Evolutionary conservation across 1,140 invertebrate species (phyloP).

Genomic region (Orchesella cincta): DNA sequence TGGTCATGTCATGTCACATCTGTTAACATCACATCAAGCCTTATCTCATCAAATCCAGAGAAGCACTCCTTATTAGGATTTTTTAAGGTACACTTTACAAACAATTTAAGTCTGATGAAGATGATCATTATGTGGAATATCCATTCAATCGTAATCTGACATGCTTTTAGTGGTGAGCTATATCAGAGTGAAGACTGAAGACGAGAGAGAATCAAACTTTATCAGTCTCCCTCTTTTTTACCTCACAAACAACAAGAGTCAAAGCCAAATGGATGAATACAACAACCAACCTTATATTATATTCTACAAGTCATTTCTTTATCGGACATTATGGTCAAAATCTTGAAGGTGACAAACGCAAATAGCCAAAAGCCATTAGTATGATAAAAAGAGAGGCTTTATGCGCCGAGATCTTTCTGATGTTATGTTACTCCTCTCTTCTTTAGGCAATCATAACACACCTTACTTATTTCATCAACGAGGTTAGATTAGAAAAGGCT

Average conservation of each 20-base stretch:
- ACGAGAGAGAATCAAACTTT: no score
- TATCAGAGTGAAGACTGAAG: no score
- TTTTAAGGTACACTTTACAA: no score
- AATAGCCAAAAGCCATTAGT: slow-evolving; percentile 28
- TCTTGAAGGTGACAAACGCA: slow-evolving; percentile 29
- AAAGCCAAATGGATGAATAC: no score
- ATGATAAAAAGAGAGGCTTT: slow-evolving; percentile 7
- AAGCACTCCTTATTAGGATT: no score
- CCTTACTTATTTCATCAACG: background rate
- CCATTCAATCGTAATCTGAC: slow-evolving; percentile 16
- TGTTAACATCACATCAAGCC: no score
- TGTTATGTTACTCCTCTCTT: slow-evolving; percentile 21
- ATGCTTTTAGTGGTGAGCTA: slow-evolving; percentile 21
- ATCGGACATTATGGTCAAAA: slow-evolving; percentile 26
- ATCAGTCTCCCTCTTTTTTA: no score
- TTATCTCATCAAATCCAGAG: no score
- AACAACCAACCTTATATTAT: no score
- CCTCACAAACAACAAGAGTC: no score
- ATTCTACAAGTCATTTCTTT: slow-evolving; percentile 21
- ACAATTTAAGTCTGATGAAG: no score
- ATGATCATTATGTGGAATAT: background rate
- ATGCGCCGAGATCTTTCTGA: background rate
- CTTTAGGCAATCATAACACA: background rate
- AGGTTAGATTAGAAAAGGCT: background rate
- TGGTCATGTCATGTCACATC: no score